Conservation (phyloP, 2,113 vertebrate species). For the Nestor notabilis region DNA sequence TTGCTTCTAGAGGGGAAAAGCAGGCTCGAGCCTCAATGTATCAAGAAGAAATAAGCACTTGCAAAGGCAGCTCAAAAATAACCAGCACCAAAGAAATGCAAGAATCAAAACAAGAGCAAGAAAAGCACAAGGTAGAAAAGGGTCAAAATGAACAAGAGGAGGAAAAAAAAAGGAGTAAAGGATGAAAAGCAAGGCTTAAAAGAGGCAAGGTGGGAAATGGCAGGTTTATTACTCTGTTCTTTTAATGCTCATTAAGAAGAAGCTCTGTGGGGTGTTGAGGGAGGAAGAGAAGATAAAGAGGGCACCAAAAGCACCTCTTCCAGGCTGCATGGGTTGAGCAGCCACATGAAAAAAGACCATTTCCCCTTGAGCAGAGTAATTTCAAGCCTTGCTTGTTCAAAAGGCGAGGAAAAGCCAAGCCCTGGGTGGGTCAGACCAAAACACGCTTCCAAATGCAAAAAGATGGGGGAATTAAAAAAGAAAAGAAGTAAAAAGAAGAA, state of each 20-base stretch:
- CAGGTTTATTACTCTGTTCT: background rate
- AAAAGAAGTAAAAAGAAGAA: background rate
- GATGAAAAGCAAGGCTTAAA: conserved; percentile 73
- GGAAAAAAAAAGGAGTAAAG: conserved; percentile 4
- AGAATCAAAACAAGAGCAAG: conserved; percentile 59
- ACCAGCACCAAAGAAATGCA: conserved; percentile 50
- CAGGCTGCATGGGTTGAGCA: background rate
- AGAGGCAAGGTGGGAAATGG: conserved; percentile 50
- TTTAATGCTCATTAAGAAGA: conserved; percentile 7
- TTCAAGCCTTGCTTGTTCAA: conserved; percentile 76
- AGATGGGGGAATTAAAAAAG: background rate
- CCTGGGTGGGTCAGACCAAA: conserved; percentile 43
- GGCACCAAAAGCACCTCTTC: background rate
- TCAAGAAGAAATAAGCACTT: conserved; percentile 44
- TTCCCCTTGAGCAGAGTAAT: conserved; percentile 53
- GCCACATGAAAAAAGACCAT: conserved; percentile 1
- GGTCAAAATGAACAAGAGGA: conserved; percentile 59
- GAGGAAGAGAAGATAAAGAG: background rate
- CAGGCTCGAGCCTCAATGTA: conserved; percentile 44
- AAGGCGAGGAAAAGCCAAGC: conserved; percentile 59
- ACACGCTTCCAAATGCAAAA: conserved; percentile 62
- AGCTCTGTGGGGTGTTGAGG: background rate
- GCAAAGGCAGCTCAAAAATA: conserved; percentile 57
- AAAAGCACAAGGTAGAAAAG: conserved; percentile 67
- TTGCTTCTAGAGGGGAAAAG: conserved; percentile 30